Evolutionary conservation across 2,797 vertebrate genomes (phyloP).

Genomic region (Agapornis canus): DNA sequence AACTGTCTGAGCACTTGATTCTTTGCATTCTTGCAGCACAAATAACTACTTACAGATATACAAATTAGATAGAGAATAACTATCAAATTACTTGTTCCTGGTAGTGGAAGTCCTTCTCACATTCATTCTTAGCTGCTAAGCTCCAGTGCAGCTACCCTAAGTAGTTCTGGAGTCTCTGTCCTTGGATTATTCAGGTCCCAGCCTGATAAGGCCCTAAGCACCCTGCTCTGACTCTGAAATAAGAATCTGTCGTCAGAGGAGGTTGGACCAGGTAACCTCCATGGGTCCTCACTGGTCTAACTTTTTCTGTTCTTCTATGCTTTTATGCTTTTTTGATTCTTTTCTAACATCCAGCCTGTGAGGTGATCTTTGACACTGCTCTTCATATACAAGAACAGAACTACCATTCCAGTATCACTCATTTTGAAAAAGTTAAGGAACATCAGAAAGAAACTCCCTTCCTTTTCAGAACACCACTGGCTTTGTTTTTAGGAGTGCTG

Average conservation of each 20-base stretch:
- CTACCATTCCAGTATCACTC: background rate
- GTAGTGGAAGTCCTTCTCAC: background rate
- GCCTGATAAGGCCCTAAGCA: background rate
- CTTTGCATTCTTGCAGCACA: background rate
- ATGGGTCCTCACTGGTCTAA: background rate
- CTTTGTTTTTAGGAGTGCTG: background rate
- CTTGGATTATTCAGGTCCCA: background rate
- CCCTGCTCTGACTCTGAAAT: background rate
- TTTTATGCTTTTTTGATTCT: background rate
- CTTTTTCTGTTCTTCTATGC: background rate
- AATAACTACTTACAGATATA: background rate
- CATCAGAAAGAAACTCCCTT: background rate
- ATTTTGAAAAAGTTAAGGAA: background rate
- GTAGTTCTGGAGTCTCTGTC: background rate
- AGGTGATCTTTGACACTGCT: background rate
- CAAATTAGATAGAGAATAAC: background rate
- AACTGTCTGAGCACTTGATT: background rate
- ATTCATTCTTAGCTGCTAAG: background rate
- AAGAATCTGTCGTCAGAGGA: background rate
- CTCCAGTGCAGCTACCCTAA: accelerated
- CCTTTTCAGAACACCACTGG: background rate
- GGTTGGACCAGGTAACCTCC: background rate
- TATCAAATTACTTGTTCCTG: background rate
- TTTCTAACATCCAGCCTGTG: background rate
- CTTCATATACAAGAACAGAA: background rate